Evolutionary conservation across 2,113 vertebrate species (phyloP).

Genomic region (Hippocampus guttulatus): DNA sequence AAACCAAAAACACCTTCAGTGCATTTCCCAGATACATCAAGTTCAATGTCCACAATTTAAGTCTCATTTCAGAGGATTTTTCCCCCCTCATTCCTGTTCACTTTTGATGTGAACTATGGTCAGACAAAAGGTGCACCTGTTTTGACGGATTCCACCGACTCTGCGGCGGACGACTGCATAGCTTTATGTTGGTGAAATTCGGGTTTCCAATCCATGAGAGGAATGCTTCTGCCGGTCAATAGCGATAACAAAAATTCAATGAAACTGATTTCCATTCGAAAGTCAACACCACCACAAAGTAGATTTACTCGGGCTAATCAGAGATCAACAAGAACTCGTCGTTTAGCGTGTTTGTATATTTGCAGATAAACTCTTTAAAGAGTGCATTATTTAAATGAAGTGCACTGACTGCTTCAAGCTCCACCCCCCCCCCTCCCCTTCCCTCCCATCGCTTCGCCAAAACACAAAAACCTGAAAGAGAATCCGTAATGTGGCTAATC

Average conservation of each 20-base stretch:
- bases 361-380: slow-evolving; percentile 23
- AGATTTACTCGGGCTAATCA: background rate
- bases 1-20: no score
- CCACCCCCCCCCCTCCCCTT: background rate
- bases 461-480: slow-evolving; percentile 36
- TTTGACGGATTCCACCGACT: no score
- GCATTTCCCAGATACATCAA: no score
- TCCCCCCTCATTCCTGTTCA: no score
- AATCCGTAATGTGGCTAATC: slow-evolving; percentile 62
- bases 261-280: background rate
- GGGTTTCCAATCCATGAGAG: no score
- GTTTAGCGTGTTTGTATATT: slow-evolving; percentile 13
- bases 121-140: no score
- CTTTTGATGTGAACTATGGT: no score
- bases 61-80: no score
- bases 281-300: background rate
- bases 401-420: slow-evolving; percentile 36
- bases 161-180: no score
- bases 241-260: background rate
- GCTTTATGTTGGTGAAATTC: no score
- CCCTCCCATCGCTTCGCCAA: background rate
- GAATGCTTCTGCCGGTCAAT: background rate
- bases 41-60: no score
- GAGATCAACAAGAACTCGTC: background rate
- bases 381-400: slow-evolving; percentile 46